A percentile compares a stretch with the other conserved stretches of the same genome.
Conservation (phyloP, 2,113 vertebrate species). For the Rhinolophus sinicus region DNA sequence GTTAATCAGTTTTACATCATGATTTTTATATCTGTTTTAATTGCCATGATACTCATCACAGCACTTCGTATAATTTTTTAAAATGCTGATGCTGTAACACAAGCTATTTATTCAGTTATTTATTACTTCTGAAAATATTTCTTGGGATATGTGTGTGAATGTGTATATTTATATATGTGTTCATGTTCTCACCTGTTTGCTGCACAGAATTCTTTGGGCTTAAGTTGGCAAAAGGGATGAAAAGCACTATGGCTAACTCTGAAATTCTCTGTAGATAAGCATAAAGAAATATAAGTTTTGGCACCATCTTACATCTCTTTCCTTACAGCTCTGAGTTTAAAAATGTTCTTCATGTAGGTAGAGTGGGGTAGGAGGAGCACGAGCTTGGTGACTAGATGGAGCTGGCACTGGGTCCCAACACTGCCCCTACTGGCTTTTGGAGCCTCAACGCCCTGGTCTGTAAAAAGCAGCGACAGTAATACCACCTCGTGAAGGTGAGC, state of each 20-base stretch:
- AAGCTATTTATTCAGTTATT: slow-evolving; percentile 5
- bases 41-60: not conserved
- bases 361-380: not conserved
- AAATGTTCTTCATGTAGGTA: not conserved
- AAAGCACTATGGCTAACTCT: not conserved
- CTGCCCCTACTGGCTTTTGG: accelerated
- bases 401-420: accelerated
- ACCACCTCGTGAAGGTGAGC: not conserved
- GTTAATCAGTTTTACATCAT: not conserved
- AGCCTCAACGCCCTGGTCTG: not conserved
- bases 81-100: not conserved
- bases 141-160: not conserved
- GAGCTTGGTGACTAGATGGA: not conserved
- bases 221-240: not conserved
- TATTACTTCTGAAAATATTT: slow-evolving; percentile 9
- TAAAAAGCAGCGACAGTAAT: not conserved
- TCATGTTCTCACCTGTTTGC: slow-evolving; percentile 22
- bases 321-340: slow-evolving; percentile 8
- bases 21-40: not conserved
- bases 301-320: not conserved
- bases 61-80: not conserved
- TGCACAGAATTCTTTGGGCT: not conserved
- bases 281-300: not conserved
- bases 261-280: slow-evolving; percentile 4
- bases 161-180: not conserved